These are phyloP conservation scores for Galeopsomyia nigrocyanea DNA, from an alignment of 2,888 invertebrate genomes.

Conservation along the genomic window DNA sequence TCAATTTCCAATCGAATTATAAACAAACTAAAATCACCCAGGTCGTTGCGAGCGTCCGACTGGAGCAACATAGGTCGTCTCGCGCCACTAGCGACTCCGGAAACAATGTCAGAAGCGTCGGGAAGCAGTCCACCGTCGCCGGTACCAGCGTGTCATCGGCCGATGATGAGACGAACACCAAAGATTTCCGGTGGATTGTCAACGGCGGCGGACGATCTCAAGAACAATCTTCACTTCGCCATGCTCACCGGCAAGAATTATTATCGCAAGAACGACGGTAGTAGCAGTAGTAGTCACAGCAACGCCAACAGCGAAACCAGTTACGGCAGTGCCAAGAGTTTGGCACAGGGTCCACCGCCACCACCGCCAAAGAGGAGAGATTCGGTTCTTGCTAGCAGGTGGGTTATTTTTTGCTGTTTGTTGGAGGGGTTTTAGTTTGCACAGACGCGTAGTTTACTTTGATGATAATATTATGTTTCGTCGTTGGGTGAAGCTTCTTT, in stretches of 20 bases:
- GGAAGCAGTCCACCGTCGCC: slow-evolving; percentile 77
- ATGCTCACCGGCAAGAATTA: slow-evolving; percentile 67
- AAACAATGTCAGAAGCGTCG: slow-evolving; percentile 85
- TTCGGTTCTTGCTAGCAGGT: slow-evolving; percentile 46
- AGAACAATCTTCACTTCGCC: slow-evolving; percentile 68
- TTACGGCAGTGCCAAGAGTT: slow-evolving; percentile 62
- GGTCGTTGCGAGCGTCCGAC: slow-evolving; percentile 49
- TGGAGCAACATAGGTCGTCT: slow-evolving; percentile 68
- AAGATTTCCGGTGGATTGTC: slow-evolving; percentile 77
- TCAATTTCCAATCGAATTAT: not conserved
- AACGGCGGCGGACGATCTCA: slow-evolving; percentile 77
- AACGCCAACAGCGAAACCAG: slow-evolving; percentile 64
- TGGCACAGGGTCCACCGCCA: slow-evolving; percentile 61
- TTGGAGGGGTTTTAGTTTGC: no score
- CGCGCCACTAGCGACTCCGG: slow-evolving; percentile 86
- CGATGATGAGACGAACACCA: slow-evolving; percentile 75
- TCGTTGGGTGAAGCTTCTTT: not conserved
- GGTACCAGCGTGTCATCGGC: slow-evolving; percentile 70
- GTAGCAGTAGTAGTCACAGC: slow-evolving; percentile 63
- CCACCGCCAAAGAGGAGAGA: slow-evolving; percentile 65
- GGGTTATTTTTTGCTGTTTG: not conserved
- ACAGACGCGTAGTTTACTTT: not conserved
- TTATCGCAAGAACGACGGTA: slow-evolving; percentile 54
- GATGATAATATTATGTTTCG: not conserved
- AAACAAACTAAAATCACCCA: slow-evolving; percentile 20